Base-by-base conservation (phyloP, 2,888 invertebrate species). In the Serripes groenlandicus region DNA sequence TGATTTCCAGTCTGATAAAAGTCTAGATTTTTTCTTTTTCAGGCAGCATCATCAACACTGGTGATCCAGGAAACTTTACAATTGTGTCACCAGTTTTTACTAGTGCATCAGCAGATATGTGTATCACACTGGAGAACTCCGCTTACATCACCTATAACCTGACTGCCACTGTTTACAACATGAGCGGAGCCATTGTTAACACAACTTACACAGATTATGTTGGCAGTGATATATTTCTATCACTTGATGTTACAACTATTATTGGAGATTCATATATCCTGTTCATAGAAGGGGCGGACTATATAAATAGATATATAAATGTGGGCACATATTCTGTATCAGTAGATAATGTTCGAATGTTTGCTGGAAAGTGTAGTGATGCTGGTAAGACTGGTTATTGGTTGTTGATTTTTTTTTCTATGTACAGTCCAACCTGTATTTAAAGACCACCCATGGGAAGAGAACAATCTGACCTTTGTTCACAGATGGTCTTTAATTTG, bases 111-210 rank as follows among this genome's bases (percentile, higher is more conserved):
- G 3, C 62, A 15, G 62, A 62, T 21, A 62, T 62, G 3, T 62
- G 62, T 62, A 62, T 62, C 34, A 62, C 62, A 15, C n/a, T 62
- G 0, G 62, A 62, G n/a, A 62, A 62, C 18, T 34, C 21, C n/a
- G 30, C 18, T 34, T 9, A 30, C 11, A 62, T 34, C 7, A 34
- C 18, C 34, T 62, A 62, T 34, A 34, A 62, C 32, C 62, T 62
- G 1, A 30, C 32, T 21, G 30, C 32, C 9, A n/a, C 34, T 3
- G 62, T 62, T 0, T 62, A 62, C 34, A n/a, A 62, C 34, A 62
- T 34, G 34, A 32, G 34, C 15, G 62, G 62, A 18, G 0, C 30
- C 2, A 34, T 62, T n/a, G 34, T 62, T 34, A 62, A 62, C 62
- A 34, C 30, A 21, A 62, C 62, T 11, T 60, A 28, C 28, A 15